These are phyloP conservation scores for Drosophila anomalipes DNA, from an alignment of 2,888 invertebrate species.

Conservation along the genomic window DNA sequence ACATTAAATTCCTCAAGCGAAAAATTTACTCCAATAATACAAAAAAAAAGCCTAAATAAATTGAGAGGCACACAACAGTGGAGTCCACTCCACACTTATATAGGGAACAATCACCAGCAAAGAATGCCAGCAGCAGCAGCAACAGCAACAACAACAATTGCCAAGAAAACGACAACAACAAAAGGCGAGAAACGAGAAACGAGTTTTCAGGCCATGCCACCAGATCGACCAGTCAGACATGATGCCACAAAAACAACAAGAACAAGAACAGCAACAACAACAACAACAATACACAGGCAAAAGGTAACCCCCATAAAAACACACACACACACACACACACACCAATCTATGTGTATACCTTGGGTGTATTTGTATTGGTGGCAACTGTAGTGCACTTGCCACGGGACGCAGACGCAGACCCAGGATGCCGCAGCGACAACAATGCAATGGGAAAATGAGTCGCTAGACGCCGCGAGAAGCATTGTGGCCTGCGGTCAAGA, in stretches of 20 bases:
- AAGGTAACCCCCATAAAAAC: constrained; percentile 69
- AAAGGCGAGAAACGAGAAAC: constrained; percentile 52
- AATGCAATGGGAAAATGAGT: constrained; percentile 51
- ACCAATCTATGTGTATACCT: constrained; percentile 1
- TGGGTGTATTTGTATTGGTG: constrained; percentile 28
- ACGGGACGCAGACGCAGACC: constrained; percentile 41
- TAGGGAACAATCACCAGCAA: constrained; percentile 69
- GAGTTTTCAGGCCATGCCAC: constrained; percentile 74
- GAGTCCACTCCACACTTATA: background rate
- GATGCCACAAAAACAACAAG: constrained; percentile 64
- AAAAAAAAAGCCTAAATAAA: constrained; percentile 45
- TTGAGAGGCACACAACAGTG: constrained; percentile 36
- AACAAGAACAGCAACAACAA: constrained; percentile 33
- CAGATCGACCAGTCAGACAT: constrained; percentile 73
- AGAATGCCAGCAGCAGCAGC: constrained; percentile 70
- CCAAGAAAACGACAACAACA: constrained; percentile 60
- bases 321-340: constrained; percentile 22
- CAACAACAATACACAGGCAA: constrained; percentile 32
- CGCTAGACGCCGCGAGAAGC: constrained; percentile 28
- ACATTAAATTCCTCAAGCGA: constrained; percentile 79
- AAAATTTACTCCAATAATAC: constrained; percentile 77
- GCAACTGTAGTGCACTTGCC: constrained; percentile 55
- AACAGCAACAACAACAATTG: constrained; percentile 26
- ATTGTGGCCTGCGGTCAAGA: constrained; percentile 55
- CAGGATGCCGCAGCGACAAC: constrained; percentile 47